Conservation (phyloP, 30 jellyfish, hydroid and myxozoan genomes). For the Sanderia malayensis region DNA sequence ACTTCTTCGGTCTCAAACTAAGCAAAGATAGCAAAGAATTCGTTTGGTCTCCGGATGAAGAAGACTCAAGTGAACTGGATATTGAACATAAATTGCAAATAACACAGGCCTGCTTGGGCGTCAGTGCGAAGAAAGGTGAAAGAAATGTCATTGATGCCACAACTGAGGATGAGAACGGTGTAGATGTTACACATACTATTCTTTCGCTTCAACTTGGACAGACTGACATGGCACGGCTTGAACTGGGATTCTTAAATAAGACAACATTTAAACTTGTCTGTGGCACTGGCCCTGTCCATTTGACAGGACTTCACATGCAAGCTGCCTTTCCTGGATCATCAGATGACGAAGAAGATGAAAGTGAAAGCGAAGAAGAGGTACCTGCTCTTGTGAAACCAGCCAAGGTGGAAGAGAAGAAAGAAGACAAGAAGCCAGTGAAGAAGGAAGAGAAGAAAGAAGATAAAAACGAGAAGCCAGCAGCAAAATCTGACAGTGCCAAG, state of each 20-base stretch:
- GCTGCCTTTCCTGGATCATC: constrained; percentile 54
- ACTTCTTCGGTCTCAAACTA: constrained; percentile 67
- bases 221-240: constrained; percentile 68
- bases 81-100: constrained; percentile 75
- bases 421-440: neutral
- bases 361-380: constrained; percentile 62
- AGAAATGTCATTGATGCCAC: constrained; percentile 91
- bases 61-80: constrained; percentile 66
- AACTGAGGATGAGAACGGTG: constrained; percentile 63
- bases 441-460: constrained; percentile 4
- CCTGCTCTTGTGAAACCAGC: constrained; percentile 69
- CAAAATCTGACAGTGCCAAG: neutral
- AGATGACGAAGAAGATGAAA: constrained; percentile 62
- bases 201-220: constrained; percentile 69
- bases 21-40: constrained; percentile 45
- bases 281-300: constrained; percentile 89
- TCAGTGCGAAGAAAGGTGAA: constrained; percentile 89
- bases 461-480: neutral
- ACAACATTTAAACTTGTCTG: constrained; percentile 62
- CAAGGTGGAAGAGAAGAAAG: neutral
- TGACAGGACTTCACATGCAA: constrained; percentile 72
- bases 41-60: constrained; percentile 82
- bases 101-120: constrained; percentile 89
- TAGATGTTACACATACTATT: constrained; percentile 64
- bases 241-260: constrained; percentile 67